Conservation (phyloP, 1,140 invertebrate species). For the Rhopalosiphum maidis region DNA sequence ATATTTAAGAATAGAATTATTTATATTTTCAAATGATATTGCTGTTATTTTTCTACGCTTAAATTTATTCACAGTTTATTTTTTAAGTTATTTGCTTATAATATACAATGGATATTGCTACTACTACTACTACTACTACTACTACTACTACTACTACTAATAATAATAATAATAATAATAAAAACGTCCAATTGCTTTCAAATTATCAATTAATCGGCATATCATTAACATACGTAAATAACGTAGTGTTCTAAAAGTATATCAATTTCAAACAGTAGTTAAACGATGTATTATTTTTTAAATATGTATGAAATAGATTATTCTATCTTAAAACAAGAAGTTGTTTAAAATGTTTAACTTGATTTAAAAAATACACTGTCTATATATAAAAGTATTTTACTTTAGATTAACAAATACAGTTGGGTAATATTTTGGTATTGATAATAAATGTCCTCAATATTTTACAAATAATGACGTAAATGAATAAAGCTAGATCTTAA, state of each 20-base stretch:
- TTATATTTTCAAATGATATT: constrained; percentile 24
- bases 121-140: too few species aligned
- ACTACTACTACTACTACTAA: too few species aligned
- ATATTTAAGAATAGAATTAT: background rate
- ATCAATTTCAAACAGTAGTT: background rate
- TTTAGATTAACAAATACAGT: background rate
- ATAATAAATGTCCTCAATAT: background rate
- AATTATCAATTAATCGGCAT: background rate
- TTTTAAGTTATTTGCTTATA: background rate
- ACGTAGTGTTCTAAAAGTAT: background rate
- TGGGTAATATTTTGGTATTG: background rate
- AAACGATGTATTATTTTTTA: background rate
- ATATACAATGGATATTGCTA: background rate
- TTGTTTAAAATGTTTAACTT: background rate
- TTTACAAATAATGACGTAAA: background rate
- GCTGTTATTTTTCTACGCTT: background rate
- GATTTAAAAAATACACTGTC: background rate
- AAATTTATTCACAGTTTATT: constrained; percentile 21
- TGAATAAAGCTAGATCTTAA: background rate
- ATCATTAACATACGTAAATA: background rate
- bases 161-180: background rate
- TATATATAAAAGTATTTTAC: background rate
- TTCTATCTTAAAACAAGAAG: background rate
- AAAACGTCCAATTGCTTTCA: background rate
- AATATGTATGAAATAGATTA: background rate